Conservation (phyloP, 2,888 invertebrate species). For the Pachymerium ferrugineum region DNA sequence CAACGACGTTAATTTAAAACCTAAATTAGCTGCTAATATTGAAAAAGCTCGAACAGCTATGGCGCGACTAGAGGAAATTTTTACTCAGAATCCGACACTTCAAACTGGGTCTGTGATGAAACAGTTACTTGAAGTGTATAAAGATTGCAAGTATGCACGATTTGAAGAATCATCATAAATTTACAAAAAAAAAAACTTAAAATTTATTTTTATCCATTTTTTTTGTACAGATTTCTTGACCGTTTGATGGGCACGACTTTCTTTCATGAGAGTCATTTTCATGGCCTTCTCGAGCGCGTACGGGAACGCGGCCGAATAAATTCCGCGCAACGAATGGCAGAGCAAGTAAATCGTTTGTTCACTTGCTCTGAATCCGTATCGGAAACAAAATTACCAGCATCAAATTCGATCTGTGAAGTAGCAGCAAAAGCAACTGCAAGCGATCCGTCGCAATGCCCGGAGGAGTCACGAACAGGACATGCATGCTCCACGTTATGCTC, state of each 20-base stretch:
- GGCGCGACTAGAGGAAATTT: conserved; percentile 69
- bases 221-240: conserved; percentile 63
- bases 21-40: conserved; percentile 66
- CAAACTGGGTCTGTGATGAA: conserved; percentile 71
- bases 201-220: background rate
- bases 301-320: conserved; percentile 64
- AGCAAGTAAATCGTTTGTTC: conserved; percentile 57
- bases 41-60: conserved; percentile 70
- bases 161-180: background rate
- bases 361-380: conserved; percentile 39
- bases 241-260: conserved; percentile 77
- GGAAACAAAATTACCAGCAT: background rate
- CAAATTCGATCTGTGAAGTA: background rate
- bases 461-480: conserved; percentile 34
- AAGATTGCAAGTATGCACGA: conserved; percentile 60
- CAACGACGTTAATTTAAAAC: conserved; percentile 49
- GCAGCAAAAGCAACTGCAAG: background rate
- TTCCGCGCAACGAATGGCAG: conserved; percentile 65
- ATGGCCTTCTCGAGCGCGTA: conserved; percentile 65
- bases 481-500: conserved; percentile 59
- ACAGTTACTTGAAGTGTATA: conserved; percentile 72
- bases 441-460: background rate
- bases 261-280: conserved; percentile 61
- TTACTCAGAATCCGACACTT: conserved; percentile 66
- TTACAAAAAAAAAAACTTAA: background rate